These are phyloP conservation scores for Nasalis larvatus DNA, from an alignment of 2,113 vertebrate species.

Conservation along the genomic window DNA sequence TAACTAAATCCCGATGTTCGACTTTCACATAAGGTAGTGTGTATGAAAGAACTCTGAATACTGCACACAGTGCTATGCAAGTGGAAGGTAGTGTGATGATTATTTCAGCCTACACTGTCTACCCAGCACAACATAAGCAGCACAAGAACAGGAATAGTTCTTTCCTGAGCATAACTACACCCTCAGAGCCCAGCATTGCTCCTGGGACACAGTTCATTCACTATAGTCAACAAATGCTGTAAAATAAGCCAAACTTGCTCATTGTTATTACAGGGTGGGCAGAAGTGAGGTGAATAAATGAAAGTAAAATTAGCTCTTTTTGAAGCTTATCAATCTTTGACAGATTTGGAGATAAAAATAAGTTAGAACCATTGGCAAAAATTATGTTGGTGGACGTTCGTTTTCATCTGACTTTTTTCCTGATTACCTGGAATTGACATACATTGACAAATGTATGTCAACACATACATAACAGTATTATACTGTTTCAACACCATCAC, in stretches of 20 bases:
- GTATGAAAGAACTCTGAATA: neutral
- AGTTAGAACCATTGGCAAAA: neutral
- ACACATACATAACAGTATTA: neutral
- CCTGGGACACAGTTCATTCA: neutral
- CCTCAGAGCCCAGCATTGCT: neutral
- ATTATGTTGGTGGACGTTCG: neutral
- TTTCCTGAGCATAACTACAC: neutral
- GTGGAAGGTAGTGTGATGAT: fast-evolving
- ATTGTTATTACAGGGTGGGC: neutral
- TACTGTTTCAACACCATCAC: neutral
- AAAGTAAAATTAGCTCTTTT: neutral
- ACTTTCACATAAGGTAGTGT: neutral
- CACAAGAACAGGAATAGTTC: too few relatives aligned
- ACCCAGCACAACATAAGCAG: fast-evolving
- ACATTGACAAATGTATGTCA: too few relatives aligned
- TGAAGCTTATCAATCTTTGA: neutral
- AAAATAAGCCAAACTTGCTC: neutral
- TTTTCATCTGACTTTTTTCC: neutral
- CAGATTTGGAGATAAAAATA: neutral
- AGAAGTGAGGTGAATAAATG: neutral
- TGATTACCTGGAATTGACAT: neutral
- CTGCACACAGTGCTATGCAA: fast-evolving
- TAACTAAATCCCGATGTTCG: neutral
- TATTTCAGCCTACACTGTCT: neutral
- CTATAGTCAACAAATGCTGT: neutral